Evolutionary conservation across 2,113 vertebrate species (phyloP).

Genomic region (Sceloporus tristichus): DNA sequence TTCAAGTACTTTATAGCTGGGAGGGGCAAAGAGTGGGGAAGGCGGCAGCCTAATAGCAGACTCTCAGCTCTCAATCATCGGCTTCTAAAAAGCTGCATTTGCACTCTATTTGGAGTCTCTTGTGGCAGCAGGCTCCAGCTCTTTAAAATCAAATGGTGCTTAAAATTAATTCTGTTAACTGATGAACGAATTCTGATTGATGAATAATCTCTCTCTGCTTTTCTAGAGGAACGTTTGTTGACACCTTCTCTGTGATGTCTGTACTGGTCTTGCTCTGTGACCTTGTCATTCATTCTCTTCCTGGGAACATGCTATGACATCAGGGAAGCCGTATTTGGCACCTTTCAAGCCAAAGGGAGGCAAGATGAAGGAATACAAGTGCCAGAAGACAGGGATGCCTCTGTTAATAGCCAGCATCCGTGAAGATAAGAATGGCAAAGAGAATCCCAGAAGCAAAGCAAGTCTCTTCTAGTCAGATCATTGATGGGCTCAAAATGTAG

Average conservation of each 20-base stretch:
- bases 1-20: not conserved
- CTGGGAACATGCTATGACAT: not conserved
- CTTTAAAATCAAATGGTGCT: constrained; percentile 49
- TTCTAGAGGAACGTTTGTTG: constrained; percentile 28
- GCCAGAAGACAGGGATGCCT: not conserved
- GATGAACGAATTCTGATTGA: constrained; percentile 51
- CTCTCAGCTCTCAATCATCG: not conserved
- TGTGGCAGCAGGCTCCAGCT: not conserved
- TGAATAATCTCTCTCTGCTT: constrained; percentile 24
- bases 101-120: constrained; percentile 5
- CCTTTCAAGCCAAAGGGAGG: not conserved
- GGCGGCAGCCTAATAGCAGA: not conserved
- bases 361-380: not conserved
- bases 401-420: not conserved
- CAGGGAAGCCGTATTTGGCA: not conserved
- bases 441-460: constrained; percentile 32
- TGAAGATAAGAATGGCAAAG: constrained; percentile 34
- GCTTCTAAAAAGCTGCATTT: constrained; percentile 35
- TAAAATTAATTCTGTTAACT: constrained; percentile 56
- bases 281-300: not conserved
- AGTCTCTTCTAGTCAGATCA: constrained; percentile 20
- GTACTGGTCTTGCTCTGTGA: not conserved
- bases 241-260: not conserved
- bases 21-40: not conserved
- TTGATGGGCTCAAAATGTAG: not conserved